These are phyloP conservation scores for Macrostomum cliftonense DNA, from an alignment of 2,888 invertebrate species.

Conservation along the genomic window DNA sequence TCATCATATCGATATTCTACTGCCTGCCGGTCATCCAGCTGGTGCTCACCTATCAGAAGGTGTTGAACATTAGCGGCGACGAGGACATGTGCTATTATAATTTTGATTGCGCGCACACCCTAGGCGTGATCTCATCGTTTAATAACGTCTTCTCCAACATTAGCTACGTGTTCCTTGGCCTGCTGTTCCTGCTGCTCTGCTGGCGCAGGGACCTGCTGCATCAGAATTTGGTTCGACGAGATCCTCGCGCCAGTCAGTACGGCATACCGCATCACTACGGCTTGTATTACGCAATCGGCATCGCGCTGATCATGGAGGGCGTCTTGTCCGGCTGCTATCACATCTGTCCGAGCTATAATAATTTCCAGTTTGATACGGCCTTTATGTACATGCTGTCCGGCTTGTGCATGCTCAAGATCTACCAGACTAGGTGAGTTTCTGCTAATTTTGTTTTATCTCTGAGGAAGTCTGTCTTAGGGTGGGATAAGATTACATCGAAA, in stretches of 20 bases:
- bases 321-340: slow-evolving; percentile 68
- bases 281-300: slow-evolving; percentile 65
- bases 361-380: slow-evolving; percentile 76
- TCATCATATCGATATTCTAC: slow-evolving; percentile 65
- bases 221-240: too few relatives aligned
- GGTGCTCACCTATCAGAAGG: slow-evolving; percentile 56
- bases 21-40: slow-evolving; percentile 64
- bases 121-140: slow-evolving; percentile 56
- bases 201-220: slow-evolving; percentile 26
- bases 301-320: slow-evolving; percentile 67
- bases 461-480: too few relatives aligned
- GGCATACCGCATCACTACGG: slow-evolving; percentile 46
- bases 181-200: slow-evolving; percentile 56
- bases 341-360: slow-evolving; percentile 66
- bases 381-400: slow-evolving; percentile 80
- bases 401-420: slow-evolving; percentile 64
- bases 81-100: slow-evolving; percentile 76
- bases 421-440: slow-evolving; percentile 48
- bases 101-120: slow-evolving; percentile 62
- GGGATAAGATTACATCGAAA: too few relatives aligned
- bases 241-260: slow-evolving; percentile 14
- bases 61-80: slow-evolving; percentile 59
- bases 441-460: too few relatives aligned
- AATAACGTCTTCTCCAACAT: slow-evolving; percentile 67
- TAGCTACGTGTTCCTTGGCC: slow-evolving; percentile 58